Evolutionary conservation across 2,113 vertebrate genomes (phyloP).

Genomic region (Cinclus cinclus): DNA sequence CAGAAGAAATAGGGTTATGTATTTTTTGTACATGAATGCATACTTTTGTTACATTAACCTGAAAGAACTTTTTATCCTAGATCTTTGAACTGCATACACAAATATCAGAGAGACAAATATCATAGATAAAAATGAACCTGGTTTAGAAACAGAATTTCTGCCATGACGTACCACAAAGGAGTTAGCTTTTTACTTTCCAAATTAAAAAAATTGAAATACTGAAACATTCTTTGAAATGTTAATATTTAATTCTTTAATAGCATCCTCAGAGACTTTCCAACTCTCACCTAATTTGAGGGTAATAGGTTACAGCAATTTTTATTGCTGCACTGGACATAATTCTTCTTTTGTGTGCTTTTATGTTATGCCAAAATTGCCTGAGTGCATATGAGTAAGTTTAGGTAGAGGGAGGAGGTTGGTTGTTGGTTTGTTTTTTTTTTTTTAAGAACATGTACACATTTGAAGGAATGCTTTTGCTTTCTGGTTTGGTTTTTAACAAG

Average conservation of each 20-base stretch:
- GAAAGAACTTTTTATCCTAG: background rate
- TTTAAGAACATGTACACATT: background rate
- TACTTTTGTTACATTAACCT: background rate
- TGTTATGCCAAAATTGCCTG: slow-evolving; percentile 11
- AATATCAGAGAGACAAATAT: background rate
- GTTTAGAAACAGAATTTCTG: background rate
- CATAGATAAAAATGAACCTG: background rate
- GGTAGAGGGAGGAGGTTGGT: no score
- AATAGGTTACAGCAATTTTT: slow-evolving; percentile 40
- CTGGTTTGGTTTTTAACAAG: background rate
- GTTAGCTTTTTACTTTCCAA: slow-evolving; percentile 19
- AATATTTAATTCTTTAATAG: background rate
- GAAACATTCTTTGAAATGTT: background rate
- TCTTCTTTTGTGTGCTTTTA: background rate
- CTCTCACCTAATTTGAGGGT: slow-evolving; percentile 25
- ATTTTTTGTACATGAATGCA: background rate
- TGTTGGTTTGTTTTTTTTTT: background rate
- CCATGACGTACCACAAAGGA: background rate
- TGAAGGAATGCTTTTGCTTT: slow-evolving; percentile 1
- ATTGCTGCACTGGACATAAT: slow-evolving; percentile 11
- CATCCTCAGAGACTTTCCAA: slow-evolving; percentile 10
- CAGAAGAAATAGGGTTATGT: background rate
- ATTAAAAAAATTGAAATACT: background rate
- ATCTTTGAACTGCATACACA: background rate
- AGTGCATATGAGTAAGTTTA: background rate